phyloP scores from a whole-genome alignment of 37 sponge, comb jelly and placozoan species.

The Crambe crambe region DNA sequence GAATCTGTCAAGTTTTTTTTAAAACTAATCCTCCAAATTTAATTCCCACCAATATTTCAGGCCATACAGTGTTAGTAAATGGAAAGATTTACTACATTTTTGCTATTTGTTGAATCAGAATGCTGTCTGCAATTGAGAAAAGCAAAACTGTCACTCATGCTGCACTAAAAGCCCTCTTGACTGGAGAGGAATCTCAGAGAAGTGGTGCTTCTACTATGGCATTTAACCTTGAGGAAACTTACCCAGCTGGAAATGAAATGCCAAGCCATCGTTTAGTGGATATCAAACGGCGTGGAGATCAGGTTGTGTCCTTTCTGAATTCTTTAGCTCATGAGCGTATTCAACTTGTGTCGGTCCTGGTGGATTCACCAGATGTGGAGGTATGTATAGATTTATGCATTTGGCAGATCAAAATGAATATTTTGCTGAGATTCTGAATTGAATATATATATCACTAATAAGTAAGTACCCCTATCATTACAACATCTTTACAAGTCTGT shows the following conservation, averaged over 20 bases:
- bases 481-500: too few relatives aligned
- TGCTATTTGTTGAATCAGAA: too few relatives aligned
- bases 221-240: conserved; percentile 10
- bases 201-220: not conserved
- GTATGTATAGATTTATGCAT: conserved; percentile 27
- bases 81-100: too few relatives aligned
- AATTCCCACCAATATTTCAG: too few relatives aligned
- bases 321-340: conserved; percentile 51
- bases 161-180: not conserved
- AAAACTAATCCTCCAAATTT: too few relatives aligned
- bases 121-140: not conserved
- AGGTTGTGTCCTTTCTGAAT: conserved; percentile 59
- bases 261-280: conserved; percentile 15
- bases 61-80: too few relatives aligned
- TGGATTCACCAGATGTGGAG: conserved; percentile 31
- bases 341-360: conserved; percentile 51
- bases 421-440: not conserved
- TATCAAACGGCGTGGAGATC: not conserved
- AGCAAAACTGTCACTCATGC: not conserved
- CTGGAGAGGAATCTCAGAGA: not conserved
- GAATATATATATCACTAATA: too few relatives aligned
- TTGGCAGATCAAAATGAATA: too few relatives aligned
- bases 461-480: too few relatives aligned
- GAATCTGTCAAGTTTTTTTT: too few relatives aligned
- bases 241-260: conserved; percentile 10